These are phyloP conservation scores for Bombycilla garrulus DNA, from an alignment of 2,113 vertebrate species.

Conservation along the genomic window DNA sequence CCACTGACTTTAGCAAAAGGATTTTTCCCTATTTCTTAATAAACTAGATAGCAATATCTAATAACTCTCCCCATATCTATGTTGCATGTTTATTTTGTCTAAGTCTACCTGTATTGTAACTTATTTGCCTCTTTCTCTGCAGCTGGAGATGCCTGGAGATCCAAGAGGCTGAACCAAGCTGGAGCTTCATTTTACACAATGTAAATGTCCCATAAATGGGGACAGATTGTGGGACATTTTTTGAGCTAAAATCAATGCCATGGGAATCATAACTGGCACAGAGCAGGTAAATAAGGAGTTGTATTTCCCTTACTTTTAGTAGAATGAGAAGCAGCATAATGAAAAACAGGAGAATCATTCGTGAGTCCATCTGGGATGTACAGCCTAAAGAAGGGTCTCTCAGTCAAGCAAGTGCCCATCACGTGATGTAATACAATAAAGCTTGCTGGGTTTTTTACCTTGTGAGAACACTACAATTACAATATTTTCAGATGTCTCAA, in stretches of 20 bases:
- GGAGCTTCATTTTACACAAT: neutral
- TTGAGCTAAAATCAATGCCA: neutral
- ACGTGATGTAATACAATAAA: accelerated
- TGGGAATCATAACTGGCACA: neutral
- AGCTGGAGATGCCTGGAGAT: neutral
- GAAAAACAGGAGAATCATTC: neutral
- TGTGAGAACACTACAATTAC: neutral
- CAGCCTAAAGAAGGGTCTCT: neutral
- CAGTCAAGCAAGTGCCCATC: neutral
- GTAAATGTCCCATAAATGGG: no score
- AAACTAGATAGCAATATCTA: neutral
- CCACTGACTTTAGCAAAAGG: neutral
- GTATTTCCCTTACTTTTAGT: neutral
- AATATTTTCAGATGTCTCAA: neutral
- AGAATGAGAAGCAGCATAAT: neutral
- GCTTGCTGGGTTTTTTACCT: accelerated
- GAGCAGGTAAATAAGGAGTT: neutral
- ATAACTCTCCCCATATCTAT: neutral
- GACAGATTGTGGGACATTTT: neutral
- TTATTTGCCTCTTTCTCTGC: neutral
- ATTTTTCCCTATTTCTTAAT: neutral
- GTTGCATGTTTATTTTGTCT: neutral
- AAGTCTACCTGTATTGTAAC: neutral
- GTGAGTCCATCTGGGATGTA: neutral
- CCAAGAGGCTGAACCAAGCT: neutral